phyloP scores from a whole-genome alignment of 2,888 invertebrate species.

The Ophion ellenae region DNA sequence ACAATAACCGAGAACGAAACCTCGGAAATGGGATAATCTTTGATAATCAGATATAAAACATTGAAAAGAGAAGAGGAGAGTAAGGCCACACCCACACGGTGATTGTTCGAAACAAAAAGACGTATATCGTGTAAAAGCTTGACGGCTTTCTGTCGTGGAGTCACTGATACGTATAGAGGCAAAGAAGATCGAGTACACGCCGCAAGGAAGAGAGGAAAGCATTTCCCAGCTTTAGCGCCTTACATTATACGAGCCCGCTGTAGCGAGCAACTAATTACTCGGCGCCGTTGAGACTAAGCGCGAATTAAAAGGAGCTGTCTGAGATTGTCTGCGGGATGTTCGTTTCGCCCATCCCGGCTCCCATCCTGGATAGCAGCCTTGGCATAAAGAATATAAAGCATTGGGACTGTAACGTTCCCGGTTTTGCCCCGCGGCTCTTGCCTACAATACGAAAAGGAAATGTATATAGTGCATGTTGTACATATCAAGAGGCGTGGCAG shows the following conservation, averaged over 20 bases:
- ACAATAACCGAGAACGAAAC: background rate
- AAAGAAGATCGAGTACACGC: constrained; percentile 32
- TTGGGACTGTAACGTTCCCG: constrained; percentile 57
- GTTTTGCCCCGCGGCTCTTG: constrained; percentile 60
- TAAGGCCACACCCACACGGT: background rate
- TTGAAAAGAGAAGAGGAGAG: background rate
- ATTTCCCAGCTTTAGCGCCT: constrained; percentile 66
- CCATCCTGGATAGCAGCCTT: constrained; percentile 46
- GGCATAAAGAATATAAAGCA: constrained; percentile 69
- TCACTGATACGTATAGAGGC: constrained; percentile 11
- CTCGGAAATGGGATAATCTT: constrained; percentile 4
- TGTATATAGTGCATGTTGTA: constrained; percentile 44
- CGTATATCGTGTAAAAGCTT: background rate
- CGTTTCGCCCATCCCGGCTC: constrained; percentile 66
- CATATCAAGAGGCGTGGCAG: background rate
- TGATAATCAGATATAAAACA: background rate
- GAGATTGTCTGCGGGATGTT: constrained; percentile 77
- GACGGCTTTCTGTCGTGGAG: constrained; percentile 1
- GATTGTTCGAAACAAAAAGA: constrained; percentile 20
- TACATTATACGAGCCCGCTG: constrained; percentile 69
- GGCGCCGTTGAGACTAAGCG: constrained; percentile 82
- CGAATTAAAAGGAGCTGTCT: constrained; percentile 81
- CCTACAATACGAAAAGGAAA: constrained; percentile 52
- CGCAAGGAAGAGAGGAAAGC: constrained; percentile 35
- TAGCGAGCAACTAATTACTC: constrained; percentile 81